These are phyloP conservation scores for Brevipalpus yothersi DNA, from an alignment of 1,140 invertebrate species.

Conservation along the genomic window DNA sequence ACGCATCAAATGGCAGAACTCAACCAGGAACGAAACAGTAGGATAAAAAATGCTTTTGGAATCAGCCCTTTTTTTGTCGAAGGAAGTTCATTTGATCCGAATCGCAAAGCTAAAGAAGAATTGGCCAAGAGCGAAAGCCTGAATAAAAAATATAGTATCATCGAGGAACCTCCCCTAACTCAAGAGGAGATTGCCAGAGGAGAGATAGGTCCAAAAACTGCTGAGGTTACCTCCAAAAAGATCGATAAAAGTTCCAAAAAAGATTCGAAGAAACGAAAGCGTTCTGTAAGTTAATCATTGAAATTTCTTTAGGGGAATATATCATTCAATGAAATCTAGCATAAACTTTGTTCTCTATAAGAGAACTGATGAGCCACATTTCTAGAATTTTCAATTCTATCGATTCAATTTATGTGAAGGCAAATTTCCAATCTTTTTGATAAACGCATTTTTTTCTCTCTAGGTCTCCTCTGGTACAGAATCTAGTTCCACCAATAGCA, in stretches of 20 bases:
- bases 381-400: no score
- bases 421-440: no score
- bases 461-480: neutral
- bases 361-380: no score
- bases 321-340: neutral
- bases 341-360: no score
- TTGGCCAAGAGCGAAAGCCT: conserved; percentile 29
- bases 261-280: conserved; percentile 6
- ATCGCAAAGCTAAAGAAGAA: conserved; percentile 49
- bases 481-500: neutral
- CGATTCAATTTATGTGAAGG: no score
- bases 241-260: conserved; percentile 5
- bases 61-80: conserved; percentile 80
- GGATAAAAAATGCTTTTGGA: conserved; percentile 72
- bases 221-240: neutral
- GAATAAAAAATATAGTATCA: conserved; percentile 25
- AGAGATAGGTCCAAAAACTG: neutral
- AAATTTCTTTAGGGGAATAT: conserved; percentile 3
- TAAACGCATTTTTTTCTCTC: no score
- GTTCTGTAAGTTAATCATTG: neutral
- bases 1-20: conserved; percentile 86
- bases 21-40: conserved; percentile 84
- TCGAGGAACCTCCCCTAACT: conserved; percentile 9
- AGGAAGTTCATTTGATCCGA: conserved; percentile 69
- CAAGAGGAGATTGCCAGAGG: neutral